phyloP scores from a whole-genome alignment of 2,888 invertebrate species.

The Protonemura montana region DNA sequence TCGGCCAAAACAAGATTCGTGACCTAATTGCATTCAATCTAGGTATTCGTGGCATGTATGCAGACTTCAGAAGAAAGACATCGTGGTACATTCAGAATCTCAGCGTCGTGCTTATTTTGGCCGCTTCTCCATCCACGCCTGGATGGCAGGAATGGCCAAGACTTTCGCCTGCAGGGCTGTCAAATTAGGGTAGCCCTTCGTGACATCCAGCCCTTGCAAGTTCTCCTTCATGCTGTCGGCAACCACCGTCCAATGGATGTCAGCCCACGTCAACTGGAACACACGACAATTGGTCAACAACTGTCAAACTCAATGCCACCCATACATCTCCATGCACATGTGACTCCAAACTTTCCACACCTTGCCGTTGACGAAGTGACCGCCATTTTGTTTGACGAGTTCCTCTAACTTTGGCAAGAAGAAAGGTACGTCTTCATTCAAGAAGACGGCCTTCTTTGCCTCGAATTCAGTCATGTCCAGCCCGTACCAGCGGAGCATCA shows the following conservation, averaged over 20 bases:
- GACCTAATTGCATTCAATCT: no score
- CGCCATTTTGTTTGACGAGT: conserved; percentile 47
- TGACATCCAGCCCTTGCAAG: conserved; percentile 62
- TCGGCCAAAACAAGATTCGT: no score
- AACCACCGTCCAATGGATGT: conserved; percentile 67
- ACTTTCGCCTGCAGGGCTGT: conserved; percentile 66
- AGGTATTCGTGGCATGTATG: no score
- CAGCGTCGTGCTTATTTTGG: conserved; percentile 56
- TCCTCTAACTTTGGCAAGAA: conserved; percentile 46
- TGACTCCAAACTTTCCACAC: conserved; percentile 27
- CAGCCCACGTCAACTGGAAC: conserved; percentile 70
- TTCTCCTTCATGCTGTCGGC: conserved; percentile 68
- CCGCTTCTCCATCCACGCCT: conserved; percentile 70
- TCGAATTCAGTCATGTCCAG: conserved; percentile 9
- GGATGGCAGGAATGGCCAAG: conserved; percentile 65
- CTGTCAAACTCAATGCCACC: neutral
- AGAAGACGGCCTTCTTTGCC: neutral
- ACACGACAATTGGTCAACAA: conserved; percentile 23
- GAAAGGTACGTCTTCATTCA: neutral
- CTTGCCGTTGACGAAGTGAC: conserved; percentile 47
- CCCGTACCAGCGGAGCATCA: neutral
- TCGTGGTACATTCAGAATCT: neutral
- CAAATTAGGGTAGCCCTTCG: conserved; percentile 65
- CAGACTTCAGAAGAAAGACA: no score
- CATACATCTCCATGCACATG: neutral